phyloP scores from a whole-genome alignment of 1,140 invertebrate genomes.

The Amphibalanus amphitrite region DNA sequence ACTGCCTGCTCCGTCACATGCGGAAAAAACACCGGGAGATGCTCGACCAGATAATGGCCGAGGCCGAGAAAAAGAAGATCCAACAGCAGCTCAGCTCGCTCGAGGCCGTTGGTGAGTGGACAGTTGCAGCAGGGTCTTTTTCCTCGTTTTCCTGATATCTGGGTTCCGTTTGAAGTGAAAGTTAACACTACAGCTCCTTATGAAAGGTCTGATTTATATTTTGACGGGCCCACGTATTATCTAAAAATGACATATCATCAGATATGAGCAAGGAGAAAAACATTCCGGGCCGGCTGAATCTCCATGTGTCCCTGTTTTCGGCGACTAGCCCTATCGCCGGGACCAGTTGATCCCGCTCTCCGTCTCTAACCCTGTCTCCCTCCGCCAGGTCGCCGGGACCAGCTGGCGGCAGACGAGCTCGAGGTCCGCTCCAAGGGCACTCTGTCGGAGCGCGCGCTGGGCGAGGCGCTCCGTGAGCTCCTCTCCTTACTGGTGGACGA shows the following conservation, averaged over 20 bases:
- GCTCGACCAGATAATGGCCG: slow-evolving; percentile 41
- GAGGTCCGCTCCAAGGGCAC: slow-evolving; percentile 12
- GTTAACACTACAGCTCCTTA: too few relatives aligned
- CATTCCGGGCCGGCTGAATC: too few relatives aligned
- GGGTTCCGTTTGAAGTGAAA: too few relatives aligned
- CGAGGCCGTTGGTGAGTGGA: neutral
- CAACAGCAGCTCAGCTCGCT: slow-evolving; percentile 22
- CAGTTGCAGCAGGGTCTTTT: neutral
- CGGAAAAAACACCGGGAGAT: slow-evolving; percentile 44
- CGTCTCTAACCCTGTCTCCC: too few relatives aligned
- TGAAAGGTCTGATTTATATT: too few relatives aligned
- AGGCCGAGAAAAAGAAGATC: slow-evolving; percentile 41
- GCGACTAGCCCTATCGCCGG: too few relatives aligned
- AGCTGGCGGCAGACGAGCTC: slow-evolving; percentile 13
- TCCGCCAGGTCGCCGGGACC: neutral
- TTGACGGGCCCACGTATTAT: too few relatives aligned
- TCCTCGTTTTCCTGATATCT: too few relatives aligned
- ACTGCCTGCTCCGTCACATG: slow-evolving; percentile 46
- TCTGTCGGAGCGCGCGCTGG: slow-evolving; percentile 15
- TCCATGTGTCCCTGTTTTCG: too few relatives aligned
- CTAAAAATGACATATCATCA: too few relatives aligned
- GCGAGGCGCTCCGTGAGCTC: slow-evolving; percentile 35
- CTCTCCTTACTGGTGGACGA: slow-evolving; percentile 51
- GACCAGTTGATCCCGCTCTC: too few relatives aligned
- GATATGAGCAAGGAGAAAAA: neutral